Evolutionary conservation across 2,113 vertebrate genomes (phyloP).

Genomic region (Fulmarus glacialis): DNA sequence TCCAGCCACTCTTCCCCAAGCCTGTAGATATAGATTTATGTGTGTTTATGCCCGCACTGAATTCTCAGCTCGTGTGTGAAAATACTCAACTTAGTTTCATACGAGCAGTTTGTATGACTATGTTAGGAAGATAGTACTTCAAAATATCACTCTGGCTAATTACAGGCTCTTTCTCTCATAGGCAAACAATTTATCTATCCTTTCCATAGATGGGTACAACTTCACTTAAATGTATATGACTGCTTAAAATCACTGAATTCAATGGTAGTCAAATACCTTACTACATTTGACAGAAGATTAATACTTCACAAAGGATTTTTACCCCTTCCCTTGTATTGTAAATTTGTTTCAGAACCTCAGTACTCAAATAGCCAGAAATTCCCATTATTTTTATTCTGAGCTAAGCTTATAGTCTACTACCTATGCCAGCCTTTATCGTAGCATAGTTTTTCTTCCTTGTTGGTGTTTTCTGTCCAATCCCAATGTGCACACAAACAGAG

Average conservation of each 20-base stretch:
- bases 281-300: background rate
- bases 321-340: accelerated
- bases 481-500: background rate
- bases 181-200: background rate
- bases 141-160: background rate
- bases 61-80: background rate
- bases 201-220: background rate
- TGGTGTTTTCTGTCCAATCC: background rate
- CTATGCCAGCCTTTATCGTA: background rate
- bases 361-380: background rate
- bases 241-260: background rate
- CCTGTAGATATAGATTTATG: too few relatives aligned
- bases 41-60: background rate
- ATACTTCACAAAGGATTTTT: background rate
- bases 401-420: background rate
- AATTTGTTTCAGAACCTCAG: background rate
- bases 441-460: background rate
- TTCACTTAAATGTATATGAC: background rate
- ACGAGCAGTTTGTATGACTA: background rate
- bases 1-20: too few relatives aligned
- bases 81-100: background rate
- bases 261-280: background rate
- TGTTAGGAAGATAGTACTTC: background rate
- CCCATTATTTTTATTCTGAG: background rate
- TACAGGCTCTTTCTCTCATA: background rate